Percentiles rank a stretch among this genome's conserved stretches.
Evolutionary conservation across 2,888 invertebrate genomes (phyloP).

Genomic region (Cremastinae sp.): DNA sequence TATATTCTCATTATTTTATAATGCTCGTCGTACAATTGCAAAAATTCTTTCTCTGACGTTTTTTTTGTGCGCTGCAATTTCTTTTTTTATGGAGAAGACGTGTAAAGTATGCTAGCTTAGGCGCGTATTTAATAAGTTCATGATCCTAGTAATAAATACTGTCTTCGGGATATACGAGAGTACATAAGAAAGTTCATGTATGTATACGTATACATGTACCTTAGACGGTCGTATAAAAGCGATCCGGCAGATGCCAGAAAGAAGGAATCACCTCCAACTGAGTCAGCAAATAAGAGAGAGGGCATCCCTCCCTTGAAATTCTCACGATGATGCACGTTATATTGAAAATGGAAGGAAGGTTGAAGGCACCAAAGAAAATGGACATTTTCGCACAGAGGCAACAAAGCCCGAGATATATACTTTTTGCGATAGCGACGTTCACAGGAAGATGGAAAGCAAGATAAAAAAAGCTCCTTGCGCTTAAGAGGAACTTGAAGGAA

Average conservation of each 20-base stretch:
- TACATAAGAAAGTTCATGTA: conserved; percentile 17
- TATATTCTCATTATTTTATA: no score
- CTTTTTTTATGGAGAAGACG: background rate
- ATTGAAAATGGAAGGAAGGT: conserved; percentile 10
- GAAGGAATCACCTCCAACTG: conserved; percentile 36
- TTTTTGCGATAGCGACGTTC: background rate
- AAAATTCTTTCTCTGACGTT: no score
- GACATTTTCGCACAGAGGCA: conserved; percentile 24
- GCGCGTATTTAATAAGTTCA: conserved; percentile 13
- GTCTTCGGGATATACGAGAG: conserved; percentile 10
- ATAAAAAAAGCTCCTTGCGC: conserved; percentile 1
- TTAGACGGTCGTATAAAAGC: conserved; percentile 50
- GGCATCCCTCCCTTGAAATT: conserved; percentile 31
- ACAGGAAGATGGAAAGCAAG: background rate
- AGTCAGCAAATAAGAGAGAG: conserved; percentile 50
- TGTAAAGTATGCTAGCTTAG: background rate
- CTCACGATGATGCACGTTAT: conserved; percentile 39
- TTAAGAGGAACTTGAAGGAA: conserved; percentile 3
- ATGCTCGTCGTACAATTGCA: no score
- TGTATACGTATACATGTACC: conserved; percentile 34
- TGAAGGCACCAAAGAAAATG: conserved; percentile 13
- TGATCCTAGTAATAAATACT: conserved; percentile 3
- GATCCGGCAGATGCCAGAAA: conserved; percentile 20
- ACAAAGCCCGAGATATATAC: background rate
- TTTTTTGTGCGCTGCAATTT: no score